A percentile compares a stretch with the other conserved stretches of the same genome.
phyloP scores from a whole-genome alignment of 2,113 vertebrate genomes.

The Grallaria varia region DNA sequence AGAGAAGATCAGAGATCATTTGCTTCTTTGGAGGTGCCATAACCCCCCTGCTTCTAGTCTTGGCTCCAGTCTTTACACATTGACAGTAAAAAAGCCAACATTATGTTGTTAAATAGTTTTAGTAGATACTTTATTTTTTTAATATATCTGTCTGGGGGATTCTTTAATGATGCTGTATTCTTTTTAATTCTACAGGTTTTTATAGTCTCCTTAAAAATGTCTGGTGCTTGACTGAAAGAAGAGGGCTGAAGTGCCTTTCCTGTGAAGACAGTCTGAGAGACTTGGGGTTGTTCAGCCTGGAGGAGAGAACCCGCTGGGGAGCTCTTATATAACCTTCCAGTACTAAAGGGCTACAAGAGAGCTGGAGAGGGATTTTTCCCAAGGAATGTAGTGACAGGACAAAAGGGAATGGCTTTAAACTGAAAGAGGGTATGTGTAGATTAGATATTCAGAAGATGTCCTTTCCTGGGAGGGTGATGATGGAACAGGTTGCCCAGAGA shows the following conservation, averaged over 20 bases:
- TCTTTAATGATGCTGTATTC: not conserved
- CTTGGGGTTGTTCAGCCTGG: not conserved
- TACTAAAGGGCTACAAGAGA: not conserved
- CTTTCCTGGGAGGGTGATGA: not conserved
- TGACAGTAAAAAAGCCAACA: not conserved
- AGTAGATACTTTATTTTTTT: not conserved
- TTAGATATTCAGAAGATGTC: not conserved
- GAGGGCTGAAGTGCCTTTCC: not conserved
- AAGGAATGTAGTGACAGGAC: not conserved
- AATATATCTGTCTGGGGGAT: not conserved
- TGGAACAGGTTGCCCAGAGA: not conserved
- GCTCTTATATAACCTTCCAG: not conserved
- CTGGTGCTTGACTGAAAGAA: not conserved
- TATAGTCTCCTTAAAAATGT: not conserved
- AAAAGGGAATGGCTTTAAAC: not conserved
- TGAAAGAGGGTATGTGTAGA: not conserved
- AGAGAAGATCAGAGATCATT: not conserved
- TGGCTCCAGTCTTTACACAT: not conserved
- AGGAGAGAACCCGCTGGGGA: not conserved
- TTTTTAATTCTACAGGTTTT: not conserved
- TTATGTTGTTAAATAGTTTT: conserved; percentile 20
- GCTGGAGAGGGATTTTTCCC: not conserved
- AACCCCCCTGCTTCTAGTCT: not conserved
- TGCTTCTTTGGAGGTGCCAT: not conserved
- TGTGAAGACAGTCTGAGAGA: not conserved